Percentiles rank a stretch among this genome's conserved stretches.
Conservation (phyloP, 1,140 invertebrate species). For the Hyles vespertilio region DNA sequence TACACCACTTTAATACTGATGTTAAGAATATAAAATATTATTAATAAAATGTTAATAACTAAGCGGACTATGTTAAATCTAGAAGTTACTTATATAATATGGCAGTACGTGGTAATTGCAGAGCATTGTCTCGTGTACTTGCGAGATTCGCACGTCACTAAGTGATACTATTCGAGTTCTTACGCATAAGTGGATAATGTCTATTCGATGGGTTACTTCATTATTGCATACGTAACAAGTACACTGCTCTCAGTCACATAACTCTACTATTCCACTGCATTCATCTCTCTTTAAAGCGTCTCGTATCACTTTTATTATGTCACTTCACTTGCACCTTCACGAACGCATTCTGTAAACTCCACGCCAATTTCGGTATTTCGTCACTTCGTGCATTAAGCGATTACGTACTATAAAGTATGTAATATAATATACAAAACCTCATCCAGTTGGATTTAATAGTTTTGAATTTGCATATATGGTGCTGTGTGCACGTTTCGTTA, state of each 20-base stretch:
- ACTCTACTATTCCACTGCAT: conserved; percentile 15
- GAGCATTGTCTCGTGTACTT: conserved; percentile 42
- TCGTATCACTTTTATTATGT: conserved; percentile 8
- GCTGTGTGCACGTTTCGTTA: conserved; percentile 9
- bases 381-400: too few relatives aligned
- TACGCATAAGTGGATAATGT: conserved; percentile 45
- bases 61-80: conserved; percentile 62
- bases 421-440: not conserved
- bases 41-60: conserved; percentile 58
- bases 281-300: conserved; percentile 7
- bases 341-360: not conserved
- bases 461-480: not conserved
- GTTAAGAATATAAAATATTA: conserved; percentile 57
- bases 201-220: conserved; percentile 61
- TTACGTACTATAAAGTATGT: too few relatives aligned
- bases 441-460: not conserved
- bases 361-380: too few relatives aligned
- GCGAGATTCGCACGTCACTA: conserved; percentile 56
- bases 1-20: conserved; percentile 72
- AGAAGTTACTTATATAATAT: conserved; percentile 67
- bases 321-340: conserved; percentile 4
- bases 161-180: conserved; percentile 50
- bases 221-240: conserved; percentile 28
- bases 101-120: conserved; percentile 70
- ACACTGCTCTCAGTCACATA: conserved; percentile 22